Evolutionary conservation across 2,797 vertebrate species (phyloP).

Genomic region (Xiphophorus birchmanni): DNA sequence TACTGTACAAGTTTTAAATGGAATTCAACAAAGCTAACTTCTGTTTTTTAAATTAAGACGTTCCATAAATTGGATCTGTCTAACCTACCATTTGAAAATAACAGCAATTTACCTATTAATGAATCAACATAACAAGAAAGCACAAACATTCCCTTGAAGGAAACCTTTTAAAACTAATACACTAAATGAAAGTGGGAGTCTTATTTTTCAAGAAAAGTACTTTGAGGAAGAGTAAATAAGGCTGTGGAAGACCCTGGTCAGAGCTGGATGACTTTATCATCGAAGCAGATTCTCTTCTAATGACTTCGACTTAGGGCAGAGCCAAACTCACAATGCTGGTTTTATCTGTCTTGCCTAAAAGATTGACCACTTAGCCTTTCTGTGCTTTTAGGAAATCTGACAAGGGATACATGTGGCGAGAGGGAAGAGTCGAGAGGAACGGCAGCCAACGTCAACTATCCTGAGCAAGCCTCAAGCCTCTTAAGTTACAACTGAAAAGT

Average conservation of each 20-base stretch:
- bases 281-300: constrained; percentile 9
- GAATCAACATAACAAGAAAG: neutral
- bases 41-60: neutral
- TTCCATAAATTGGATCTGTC: neutral
- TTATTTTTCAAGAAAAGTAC: neutral
- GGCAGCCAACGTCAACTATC: constrained; percentile 4
- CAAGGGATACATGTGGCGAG: constrained; percentile 28
- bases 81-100: neutral
- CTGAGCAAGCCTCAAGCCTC: constrained; percentile 2
- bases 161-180: neutral
- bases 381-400: constrained; percentile 35
- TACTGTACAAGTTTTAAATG: neutral
- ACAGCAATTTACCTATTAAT: neutral
- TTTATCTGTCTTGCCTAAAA: constrained; percentile 38
- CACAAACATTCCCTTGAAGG: neutral
- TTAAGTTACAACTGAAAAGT: neutral
- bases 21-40: neutral
- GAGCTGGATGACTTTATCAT: constrained; percentile 2
- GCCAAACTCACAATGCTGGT: constrained; percentile 33
- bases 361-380: constrained; percentile 34
- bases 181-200: neutral
- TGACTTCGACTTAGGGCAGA: constrained; percentile 7
- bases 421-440: constrained; percentile 46
- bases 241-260: neutral
- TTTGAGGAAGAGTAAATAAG: neutral